Base-by-base conservation (phyloP, 2,888 invertebrate species). In the Pelosia muscerda region DNA sequence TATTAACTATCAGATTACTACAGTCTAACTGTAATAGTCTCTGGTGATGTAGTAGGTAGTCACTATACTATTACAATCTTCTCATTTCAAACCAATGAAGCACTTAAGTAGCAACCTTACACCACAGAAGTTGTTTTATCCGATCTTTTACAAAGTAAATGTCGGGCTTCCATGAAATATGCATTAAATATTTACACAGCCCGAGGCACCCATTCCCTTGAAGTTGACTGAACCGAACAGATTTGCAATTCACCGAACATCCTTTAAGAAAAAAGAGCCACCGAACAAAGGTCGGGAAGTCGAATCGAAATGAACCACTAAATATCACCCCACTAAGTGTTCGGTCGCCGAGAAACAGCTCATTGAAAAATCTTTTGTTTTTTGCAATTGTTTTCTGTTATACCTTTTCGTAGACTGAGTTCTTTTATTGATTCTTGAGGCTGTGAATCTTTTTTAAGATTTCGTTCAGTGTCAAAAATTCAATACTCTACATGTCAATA, bases 161-260 rank as follows among this genome's bases (percentile, higher is more conserved):
- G 88, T 86, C 85, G 86, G 86, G 79, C 86, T 82, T 84, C 90
- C 90, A 93, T 94, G 93, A 93, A 94, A 94, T 93, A 93, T 93
- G 92, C 92, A 93, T 94, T 91, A 91, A 93, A 93, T 94, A 93
- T 94, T 94, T 93, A 92, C 92, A 86, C 90, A 92, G 91, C 88
- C 84, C 88, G 83, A 74, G 86, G 86, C 87, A 77, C 87, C 86
- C 87, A 88, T 88, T 91, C 89, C 88, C 92, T 91, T 92, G 90
- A 89, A 93, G 92, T 90, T 88, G 89, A 88, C 87, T 91, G 89
- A 90, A 89, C 86, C 87, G 89, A 90, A 91, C 87, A 89, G 91
- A 94, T 94, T 94, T 94, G 92, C 93, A 93, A 92, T 94, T 93
- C 93, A 90, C 89, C 89, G 90, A 92, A 91, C 90, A 91, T 91